Percentiles rank a stretch among this genome's conserved stretches.
These are phyloP conservation scores for Parasteatoda lunata DNA, from an alignment of 2,888 invertebrate genomes.

Conservation along the genomic window DNA sequence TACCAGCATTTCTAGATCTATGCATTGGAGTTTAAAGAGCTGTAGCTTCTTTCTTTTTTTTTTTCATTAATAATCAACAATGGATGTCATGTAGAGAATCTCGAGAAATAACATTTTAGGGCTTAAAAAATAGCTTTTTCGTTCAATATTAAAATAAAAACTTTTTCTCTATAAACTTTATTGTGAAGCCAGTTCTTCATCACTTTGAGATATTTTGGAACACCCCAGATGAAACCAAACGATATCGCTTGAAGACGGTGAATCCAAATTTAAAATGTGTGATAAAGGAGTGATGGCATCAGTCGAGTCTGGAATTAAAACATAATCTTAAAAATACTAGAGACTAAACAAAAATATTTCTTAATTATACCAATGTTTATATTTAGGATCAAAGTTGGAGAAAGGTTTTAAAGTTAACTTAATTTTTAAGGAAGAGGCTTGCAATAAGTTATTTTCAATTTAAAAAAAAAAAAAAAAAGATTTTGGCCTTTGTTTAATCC, in stretches of 20 bases:
- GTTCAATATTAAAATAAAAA: slow-evolving; percentile 65
- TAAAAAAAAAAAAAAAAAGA: too few species aligned
- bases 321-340: background rate
- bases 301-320: background rate
- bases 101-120: slow-evolving; percentile 59
- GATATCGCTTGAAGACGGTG: background rate
- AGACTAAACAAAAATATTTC: background rate
- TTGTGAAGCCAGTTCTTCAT: slow-evolving; percentile 22
- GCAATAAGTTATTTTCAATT: too few species aligned
- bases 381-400: too few species aligned
- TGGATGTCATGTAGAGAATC: slow-evolving; percentile 60
- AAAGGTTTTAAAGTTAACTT: too few species aligned
- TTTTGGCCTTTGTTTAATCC: too few species aligned
- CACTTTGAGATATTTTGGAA: slow-evolving; percentile 46
- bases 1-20: slow-evolving; percentile 3
- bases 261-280: background rate
- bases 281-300: background rate
- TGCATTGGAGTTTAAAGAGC: slow-evolving; percentile 14
- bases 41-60: background rate
- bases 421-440: too few species aligned
- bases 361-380: background rate
- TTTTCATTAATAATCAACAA: slow-evolving; percentile 47
- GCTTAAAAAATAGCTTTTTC: slow-evolving; percentile 61
- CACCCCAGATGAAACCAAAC: background rate
- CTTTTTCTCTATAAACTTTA: slow-evolving; percentile 39